These are phyloP conservation scores for Pelecanoides urinatrix DNA, from an alignment of 2,113 vertebrate genomes.

Conservation along the genomic window DNA sequence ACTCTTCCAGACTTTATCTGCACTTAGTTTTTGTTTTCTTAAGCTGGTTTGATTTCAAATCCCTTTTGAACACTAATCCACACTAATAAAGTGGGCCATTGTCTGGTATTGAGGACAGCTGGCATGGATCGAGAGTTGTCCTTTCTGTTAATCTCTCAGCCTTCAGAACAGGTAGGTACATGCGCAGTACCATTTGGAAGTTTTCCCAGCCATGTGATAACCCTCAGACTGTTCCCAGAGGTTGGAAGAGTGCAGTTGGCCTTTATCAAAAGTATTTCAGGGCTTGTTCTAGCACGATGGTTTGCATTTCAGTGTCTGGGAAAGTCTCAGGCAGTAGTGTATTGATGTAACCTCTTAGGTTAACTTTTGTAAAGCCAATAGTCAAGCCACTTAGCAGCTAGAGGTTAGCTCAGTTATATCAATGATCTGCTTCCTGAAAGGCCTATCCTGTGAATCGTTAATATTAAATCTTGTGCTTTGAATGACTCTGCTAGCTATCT, in stretches of 20 bases:
- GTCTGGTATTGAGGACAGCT: constrained; percentile 2
- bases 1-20: neutral
- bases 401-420: neutral
- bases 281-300: neutral
- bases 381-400: neutral
- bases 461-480: neutral
- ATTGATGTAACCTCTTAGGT: neutral
- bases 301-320: neutral
- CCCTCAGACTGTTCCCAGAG: neutral
- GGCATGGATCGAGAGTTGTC: neutral
- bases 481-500: neutral
- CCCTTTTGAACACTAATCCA: neutral
- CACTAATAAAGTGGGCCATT: neutral
- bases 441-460: neutral
- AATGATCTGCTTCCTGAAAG: neutral
- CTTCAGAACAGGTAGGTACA: constrained; percentile 15
- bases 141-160: neutral
- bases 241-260: neutral
- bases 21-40: neutral
- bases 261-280: neutral
- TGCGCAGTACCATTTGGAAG: neutral
- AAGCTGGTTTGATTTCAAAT: constrained; percentile 32
- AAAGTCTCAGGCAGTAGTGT: neutral
- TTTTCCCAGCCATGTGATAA: neutral
- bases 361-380: neutral